Percentiles rank a stretch among this genome's conserved stretches.
phyloP scores from a whole-genome alignment of 1,140 invertebrate species.

The Drosophila teissieri region DNA sequence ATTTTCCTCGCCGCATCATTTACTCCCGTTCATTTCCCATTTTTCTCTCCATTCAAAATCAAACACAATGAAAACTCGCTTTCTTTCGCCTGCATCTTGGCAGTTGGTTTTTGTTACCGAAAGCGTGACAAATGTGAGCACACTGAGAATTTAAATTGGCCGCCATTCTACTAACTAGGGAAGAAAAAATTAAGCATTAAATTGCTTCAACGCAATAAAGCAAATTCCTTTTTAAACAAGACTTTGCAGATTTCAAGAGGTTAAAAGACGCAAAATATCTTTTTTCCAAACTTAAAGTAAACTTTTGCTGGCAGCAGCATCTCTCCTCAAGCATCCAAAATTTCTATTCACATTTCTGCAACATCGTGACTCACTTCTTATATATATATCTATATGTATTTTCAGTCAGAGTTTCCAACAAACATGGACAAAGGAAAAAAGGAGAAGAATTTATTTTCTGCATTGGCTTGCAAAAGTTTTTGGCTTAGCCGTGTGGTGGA shows the following conservation, averaged over 20 bases:
- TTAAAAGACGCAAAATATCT: no score
- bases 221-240: no score
- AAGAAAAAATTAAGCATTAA: no score
- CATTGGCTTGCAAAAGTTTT: conserved; percentile 50
- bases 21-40: conserved; percentile 27
- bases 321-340: neutral
- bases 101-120: conserved; percentile 33
- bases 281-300: neutral
- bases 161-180: no score
- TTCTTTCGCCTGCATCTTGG: conserved; percentile 8
- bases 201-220: no score
- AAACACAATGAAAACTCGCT: conserved; percentile 51
- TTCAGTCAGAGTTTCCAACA: conserved; percentile 48
- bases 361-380: conserved; percentile 47
- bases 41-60: conserved; percentile 44
- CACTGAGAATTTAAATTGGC: conserved; percentile 6
- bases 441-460: conserved; percentile 44
- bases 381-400: conserved; percentile 58
- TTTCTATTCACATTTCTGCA: neutral
- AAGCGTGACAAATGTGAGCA: conserved; percentile 37
- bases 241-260: no score
- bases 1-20: conserved; percentile 39
- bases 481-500: conserved; percentile 1
- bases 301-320: conserved; percentile 17
- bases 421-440: conserved; percentile 14